Conservation (phyloP, 2,797 vertebrate species). For the Malacoraja senta region DNA sequence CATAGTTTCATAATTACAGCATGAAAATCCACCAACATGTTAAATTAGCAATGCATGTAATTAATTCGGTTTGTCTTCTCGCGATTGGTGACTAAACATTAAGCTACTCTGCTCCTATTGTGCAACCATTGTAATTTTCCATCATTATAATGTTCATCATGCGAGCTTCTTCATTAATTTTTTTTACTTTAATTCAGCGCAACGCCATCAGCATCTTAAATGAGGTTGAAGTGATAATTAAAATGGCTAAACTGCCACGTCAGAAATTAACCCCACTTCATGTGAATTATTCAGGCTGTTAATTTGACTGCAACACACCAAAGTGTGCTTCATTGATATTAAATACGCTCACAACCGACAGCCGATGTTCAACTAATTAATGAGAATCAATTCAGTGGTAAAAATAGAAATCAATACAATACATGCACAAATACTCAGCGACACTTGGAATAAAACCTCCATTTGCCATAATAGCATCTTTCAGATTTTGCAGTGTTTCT, state of each 20-base stretch:
- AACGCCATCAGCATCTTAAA: neutral
- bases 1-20: neutral
- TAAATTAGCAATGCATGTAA: neutral
- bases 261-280: slow-evolving; percentile 11
- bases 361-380: neutral
- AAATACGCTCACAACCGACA: neutral
- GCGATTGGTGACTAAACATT: neutral
- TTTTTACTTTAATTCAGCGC: neutral
- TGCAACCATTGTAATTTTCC: neutral
- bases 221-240: neutral
- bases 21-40: neutral
- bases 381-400: neutral
- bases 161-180: slow-evolving; percentile 11
- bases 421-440: neutral
- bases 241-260: neutral
- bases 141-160: neutral
- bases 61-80: neutral
- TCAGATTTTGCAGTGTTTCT: neutral
- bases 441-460: neutral
- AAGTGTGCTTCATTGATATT: neutral
- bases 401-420: neutral
- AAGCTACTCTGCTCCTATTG: neutral
- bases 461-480: neutral
- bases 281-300: neutral
- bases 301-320: neutral